Evolutionary conservation across 2,797 vertebrate genomes (phyloP), one percentile per base, ranked within the genome.

Genomic region (Taenioides sp.): DNA sequence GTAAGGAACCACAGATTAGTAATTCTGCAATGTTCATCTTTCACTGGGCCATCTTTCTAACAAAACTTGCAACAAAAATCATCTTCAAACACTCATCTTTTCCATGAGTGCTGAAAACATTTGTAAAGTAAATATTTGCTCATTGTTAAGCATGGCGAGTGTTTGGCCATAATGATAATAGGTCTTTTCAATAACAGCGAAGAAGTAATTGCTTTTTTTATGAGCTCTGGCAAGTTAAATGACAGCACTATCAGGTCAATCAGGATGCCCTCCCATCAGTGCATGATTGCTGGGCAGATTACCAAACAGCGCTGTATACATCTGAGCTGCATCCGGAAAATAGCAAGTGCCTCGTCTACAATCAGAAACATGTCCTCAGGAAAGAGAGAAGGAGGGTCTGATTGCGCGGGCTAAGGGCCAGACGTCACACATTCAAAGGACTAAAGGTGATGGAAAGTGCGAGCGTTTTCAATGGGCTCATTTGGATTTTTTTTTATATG

Each of bases 311-410:
- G 76, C 18, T 37, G n/a, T 62, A 78, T 73, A 80, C 84, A 88
- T 88, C 81, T 84, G 67, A 83, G 71, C 70, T 71, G 81, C 75
- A 83, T 86, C 80, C 74, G 77, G 76, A 79, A 60, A 80, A 77
- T 76, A 80, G 86, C 85, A 88, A 88, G 80, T 80, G 72, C 80
- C 78, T 69, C 77, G 67, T 88, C 77, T 65, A 87, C 85, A 92
- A 92, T 92, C 92, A 89, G 79, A 86, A 79, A 75, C 69, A 54
- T n/a, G 47, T 86, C 73, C 69, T 79, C 57, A 37, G 72, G 72
- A 72, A 65, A 59, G 43, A 73, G 65, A 49, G 54, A 67, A 64
- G 59, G 20, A 64, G 65, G 49, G 49, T 12, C 20, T 85, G 89
- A 90, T 90, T 88, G 86, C 85, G 65, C 73, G 31, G 68, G 82